Base-by-base conservation (phyloP, 2,113 vertebrate species). In the Mastomys natalensis region DNA sequence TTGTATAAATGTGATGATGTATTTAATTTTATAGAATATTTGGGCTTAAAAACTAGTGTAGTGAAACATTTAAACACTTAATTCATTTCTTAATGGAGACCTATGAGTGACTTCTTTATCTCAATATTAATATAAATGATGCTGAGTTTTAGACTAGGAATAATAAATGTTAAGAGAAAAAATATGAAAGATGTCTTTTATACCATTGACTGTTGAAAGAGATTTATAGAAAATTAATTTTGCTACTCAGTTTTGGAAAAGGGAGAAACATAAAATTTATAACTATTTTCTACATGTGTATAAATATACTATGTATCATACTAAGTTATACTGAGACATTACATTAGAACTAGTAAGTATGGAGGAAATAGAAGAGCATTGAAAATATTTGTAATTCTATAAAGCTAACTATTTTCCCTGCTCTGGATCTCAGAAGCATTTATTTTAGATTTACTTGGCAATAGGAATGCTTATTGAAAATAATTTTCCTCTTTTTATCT, bases 401-500 rank as follows among this genome's bases (percentile, higher is more conserved):
- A 12, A 66, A 66, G 1, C 5, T 45, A 34, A 43, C 15, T 43
- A 43, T 17, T 31, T 9, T 34, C 29, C 31, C 15, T 1, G 84
- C 84, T 64, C 74, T 26, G 24, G 87, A 84, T 80, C 62, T 34
- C 55, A 4, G 43, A 17, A 51, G 62, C 86, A 95, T 94, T 95
- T 91, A 91, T 85, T 96, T 96, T 45, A 84, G 70, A 90, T 70
- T 80, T 76, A 51, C 15, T 55, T 68, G 58, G 26, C 55, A 60
- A 74, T 22, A 87, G 87, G 90, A 95, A 64, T 81, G 26, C 34
- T 94, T 90, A 70, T 24, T 93, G 91, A 62, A 95, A 93, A 91
- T 87, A 93, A 94, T 87, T 93, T 72, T 48, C 85, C 22, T 91
- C 51, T 91, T 76, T 34, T 10, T 91, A 81, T 90, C 64, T 94